Conservation (phyloP, 2,113 vertebrate genomes). For the Hemiscyllium ocellatum region DNA sequence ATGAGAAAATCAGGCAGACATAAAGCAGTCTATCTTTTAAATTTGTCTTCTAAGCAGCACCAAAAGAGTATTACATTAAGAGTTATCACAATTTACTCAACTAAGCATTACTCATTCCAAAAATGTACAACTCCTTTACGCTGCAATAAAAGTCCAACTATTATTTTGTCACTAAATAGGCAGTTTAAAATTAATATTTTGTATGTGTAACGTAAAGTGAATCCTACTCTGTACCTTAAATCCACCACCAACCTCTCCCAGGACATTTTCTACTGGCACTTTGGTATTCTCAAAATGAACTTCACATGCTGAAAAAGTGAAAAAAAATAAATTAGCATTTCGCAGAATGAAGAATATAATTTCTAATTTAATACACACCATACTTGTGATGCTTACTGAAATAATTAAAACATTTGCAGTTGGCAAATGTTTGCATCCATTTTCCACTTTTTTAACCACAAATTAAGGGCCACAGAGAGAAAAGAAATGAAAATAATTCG, state of each 20-base stretch:
- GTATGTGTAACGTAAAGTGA: background rate
- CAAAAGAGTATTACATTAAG: background rate
- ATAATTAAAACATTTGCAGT: background rate
- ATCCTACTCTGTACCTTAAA: slow-evolving; percentile 76
- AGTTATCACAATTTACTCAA: background rate
- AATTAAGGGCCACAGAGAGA: background rate
- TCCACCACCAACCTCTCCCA: slow-evolving; percentile 88
- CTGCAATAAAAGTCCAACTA: background rate
- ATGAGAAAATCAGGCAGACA: background rate
- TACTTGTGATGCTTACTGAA: background rate
- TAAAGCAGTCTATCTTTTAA: background rate
- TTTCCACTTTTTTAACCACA: background rate
- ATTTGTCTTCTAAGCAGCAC: background rate
- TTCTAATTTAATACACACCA: background rate
- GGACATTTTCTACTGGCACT: slow-evolving; percentile 84
- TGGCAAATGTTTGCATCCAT: background rate
- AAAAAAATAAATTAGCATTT: background rate
- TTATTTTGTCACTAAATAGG: background rate
- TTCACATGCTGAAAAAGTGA: slow-evolving; percentile 74
- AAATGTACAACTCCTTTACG: background rate
- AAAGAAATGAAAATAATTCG: background rate
- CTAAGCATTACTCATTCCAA: background rate
- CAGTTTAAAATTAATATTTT: slow-evolving; percentile 9
- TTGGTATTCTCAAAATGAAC: slow-evolving; percentile 84
- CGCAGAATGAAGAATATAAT: background rate